phyloP scores from a whole-genome alignment of 1,140 invertebrate genomes.

The Oryzaephilus surinamensis region DNA sequence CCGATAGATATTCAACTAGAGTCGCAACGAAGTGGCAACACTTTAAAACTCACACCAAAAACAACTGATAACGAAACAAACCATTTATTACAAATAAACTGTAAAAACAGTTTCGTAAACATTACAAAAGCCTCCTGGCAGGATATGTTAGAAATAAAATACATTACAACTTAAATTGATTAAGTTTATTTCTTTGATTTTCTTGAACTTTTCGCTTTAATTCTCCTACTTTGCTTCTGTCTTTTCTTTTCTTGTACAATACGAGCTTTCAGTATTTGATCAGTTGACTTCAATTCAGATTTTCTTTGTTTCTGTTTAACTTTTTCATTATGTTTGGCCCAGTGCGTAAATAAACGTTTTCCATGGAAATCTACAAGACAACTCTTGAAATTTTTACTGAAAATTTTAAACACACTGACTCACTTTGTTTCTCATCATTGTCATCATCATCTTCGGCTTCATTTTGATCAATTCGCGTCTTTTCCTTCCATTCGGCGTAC shows the following conservation, averaged over 20 bases:
- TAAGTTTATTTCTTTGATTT: constrained; percentile 24
- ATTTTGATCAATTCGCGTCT: constrained; percentile 57
- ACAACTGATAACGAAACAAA: constrained; percentile 2
- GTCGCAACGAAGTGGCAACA: constrained; percentile 5
- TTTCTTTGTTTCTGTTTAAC: constrained; percentile 39
- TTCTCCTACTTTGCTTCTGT: constrained; percentile 30
- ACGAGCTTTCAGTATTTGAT: constrained; percentile 60
- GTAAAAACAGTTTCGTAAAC: constrained; percentile 10
- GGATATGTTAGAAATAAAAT: constrained; percentile 19
- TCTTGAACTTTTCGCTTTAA: constrained; percentile 26
- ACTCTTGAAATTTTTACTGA: neutral
- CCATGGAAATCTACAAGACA: constrained; percentile 13
- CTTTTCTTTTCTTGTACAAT: constrained; percentile 44
- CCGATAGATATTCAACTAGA: constrained; percentile 1
- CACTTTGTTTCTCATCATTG: constrained; percentile 29
- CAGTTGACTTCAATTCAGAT: constrained; percentile 51
- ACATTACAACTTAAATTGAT: constrained; percentile 14
- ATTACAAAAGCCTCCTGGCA: constrained; percentile 17
- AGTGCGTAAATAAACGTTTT: constrained; percentile 40
- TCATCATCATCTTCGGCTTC: constrained; percentile 49
- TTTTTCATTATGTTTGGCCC: constrained; percentile 51
- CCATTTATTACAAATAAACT: constrained; percentile 11
- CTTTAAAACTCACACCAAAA: constrained; percentile 8
- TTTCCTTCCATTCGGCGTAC: constrained; percentile 81
- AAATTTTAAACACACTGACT: neutral